Base-by-base conservation (phyloP, 2,113 vertebrate genomes). In the Solenodon paradoxus region DNA sequence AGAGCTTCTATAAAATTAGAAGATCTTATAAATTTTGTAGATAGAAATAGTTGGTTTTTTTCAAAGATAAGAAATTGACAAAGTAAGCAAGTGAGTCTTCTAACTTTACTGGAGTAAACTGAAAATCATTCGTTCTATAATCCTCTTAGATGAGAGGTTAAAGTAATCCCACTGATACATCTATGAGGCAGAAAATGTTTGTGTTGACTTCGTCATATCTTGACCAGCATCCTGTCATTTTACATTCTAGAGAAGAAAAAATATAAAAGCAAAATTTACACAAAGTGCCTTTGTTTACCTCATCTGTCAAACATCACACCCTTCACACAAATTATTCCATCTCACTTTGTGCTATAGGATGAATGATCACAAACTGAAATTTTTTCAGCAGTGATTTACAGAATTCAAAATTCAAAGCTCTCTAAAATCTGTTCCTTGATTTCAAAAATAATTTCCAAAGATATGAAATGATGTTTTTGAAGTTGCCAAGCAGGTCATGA, bases 91-190 rank as follows among this genome's bases (percentile, higher is more conserved):
- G 77, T 55, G 32, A 96, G 24, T 47, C 51, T 88, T 95, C 61
- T 74, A 87, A 93, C 95, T 98, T 98, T 88, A 96, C 57, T 92
- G 55, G 57, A 88, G 63, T 97, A 95, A 95, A 90, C 96, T 93
- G 92, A 93, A 79, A 97, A 95, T 91, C 83, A 97, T 97, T 98
- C 98, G 97, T 97, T 72, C 51, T 94, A 1, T 98, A 98, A 98
- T 98, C 97, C 93, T 97, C 53, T 98, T 97, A 96, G 90, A 95
- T 98, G 97, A 97, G 93, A 96, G 47, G 42, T 32, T 55, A 93
- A 94, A 49, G 81, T 97, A 98, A 98, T 98, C 94, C 95, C 93
- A 57, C 30, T 38, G 30, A 57, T 84, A n/a, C 55, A 51, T 96
- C 55, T 97, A 74, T 78, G 20, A 71, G 0, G 0, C 72, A 95